Evolutionary conservation across 2,113 vertebrate genomes (phyloP), one percentile per base, ranked within the genome.

Genomic region (Cyanocitta stelleri): DNA sequence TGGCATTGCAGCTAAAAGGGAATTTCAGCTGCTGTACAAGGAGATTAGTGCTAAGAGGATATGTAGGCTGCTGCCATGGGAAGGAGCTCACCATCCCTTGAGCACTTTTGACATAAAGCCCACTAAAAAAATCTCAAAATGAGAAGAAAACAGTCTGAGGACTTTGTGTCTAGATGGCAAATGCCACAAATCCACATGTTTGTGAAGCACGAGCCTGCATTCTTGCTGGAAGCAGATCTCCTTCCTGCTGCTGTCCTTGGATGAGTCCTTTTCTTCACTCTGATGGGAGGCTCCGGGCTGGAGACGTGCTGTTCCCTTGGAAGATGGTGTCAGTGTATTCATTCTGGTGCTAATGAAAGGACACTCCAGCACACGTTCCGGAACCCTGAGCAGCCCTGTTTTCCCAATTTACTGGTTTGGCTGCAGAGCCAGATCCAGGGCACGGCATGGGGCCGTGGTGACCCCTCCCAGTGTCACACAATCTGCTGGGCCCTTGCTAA

Each of bases 41-140:
- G 85, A 96, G 96, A 96, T 96, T 94, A 96, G 24, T 6, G 5
- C 88, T 96, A 93, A 96, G 91, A 90, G 61, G 95, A 95, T 90
- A 27, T 93, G 73, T 61, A 75, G 94, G 79, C 92, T 96, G 92
- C 92, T 95, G 76, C 92, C 85, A 72, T 68, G 64, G 93, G 88
- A 84, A 88, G 93, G 55, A 86, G 89, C 96, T 96, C 79, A 48
- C 79, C 73, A 77, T 84, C 85, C 68, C 83, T 64, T 52, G 63
- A 95, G 90, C 68, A 33, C 88, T 91, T 84, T 11, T 94, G 88
- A 96, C 76, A 84, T 46, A 95, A 95, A 96, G 32, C 88, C 85
- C 90, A 19, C 87, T 64, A 74, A 93, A 91, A 90, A 85, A 58
- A 61, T 64, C 84, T 83, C 73, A 24, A 84, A 95, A 95, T 76